phyloP scores from a whole-genome alignment of 2,113 vertebrate species.

The Thunnus maccoyii region DNA sequence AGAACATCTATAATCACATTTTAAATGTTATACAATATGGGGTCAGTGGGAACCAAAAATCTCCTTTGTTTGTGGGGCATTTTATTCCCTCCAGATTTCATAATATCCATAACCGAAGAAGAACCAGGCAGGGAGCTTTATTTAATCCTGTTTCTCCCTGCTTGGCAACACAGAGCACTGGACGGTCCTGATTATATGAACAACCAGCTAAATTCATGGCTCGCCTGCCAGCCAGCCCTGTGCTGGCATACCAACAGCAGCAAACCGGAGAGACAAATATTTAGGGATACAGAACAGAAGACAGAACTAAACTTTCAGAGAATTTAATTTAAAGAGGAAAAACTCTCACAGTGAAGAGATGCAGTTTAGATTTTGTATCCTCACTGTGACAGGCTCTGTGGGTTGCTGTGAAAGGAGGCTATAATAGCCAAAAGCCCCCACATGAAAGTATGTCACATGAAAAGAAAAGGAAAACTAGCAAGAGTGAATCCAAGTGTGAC shows the following conservation, averaged over 20 bases:
- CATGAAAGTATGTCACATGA: conserved; percentile 46
- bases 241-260: conserved; percentile 10
- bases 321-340: background rate
- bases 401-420: conserved; percentile 22
- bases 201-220: conserved; percentile 25
- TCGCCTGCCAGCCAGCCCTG: background rate
- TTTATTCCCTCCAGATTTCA: conserved; percentile 12
- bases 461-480: conserved; percentile 55
- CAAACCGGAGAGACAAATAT: conserved; percentile 3
- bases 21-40: background rate
- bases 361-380: background rate
- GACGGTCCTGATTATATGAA: conserved; percentile 25
- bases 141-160: conserved; percentile 39
- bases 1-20: background rate
- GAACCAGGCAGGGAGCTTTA: conserved; percentile 32
- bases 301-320: background rate
- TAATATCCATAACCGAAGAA: conserved; percentile 40
- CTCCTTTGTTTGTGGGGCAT: background rate
- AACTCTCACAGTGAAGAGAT: background rate
- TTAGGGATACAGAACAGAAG: background rate
- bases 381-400: background rate
- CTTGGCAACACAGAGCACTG: conserved; percentile 14
- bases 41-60: background rate
- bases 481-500: conserved; percentile 65
- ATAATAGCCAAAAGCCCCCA: conserved; percentile 30